Percentiles rank a stretch among this genome's conserved stretches.
These are phyloP conservation scores for Staurois parvus DNA, from an alignment of 2,797 vertebrate genomes.

Conservation along the genomic window DNA sequence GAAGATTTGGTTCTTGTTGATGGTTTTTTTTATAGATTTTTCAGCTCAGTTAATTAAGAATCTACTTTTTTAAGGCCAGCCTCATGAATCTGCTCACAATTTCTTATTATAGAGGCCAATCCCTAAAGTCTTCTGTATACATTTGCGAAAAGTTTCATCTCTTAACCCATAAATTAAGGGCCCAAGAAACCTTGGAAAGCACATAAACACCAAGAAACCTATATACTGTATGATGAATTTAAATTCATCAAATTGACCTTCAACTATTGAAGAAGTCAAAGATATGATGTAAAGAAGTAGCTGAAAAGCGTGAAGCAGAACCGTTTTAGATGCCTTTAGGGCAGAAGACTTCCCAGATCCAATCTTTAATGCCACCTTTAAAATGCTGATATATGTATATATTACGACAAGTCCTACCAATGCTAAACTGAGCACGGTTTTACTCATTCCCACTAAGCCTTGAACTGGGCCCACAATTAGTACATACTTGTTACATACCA, in stretches of 20 bases:
- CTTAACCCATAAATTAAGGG: slow-evolving; percentile 25
- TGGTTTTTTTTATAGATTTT: too few relatives aligned
- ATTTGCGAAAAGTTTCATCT: slow-evolving; percentile 3
- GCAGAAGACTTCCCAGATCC: slow-evolving; percentile 72
- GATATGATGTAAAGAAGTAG: slow-evolving; percentile 66
- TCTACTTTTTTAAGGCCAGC: too few relatives aligned
- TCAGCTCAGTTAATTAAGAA: too few relatives aligned
- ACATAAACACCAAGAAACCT: slow-evolving; percentile 20
- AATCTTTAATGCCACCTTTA: slow-evolving; percentile 75
- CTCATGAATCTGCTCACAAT: too few relatives aligned
- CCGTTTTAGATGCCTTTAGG: slow-evolving; percentile 77
- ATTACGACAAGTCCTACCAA: slow-evolving; percentile 70
- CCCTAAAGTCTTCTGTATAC: neutral
- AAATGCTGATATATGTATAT: slow-evolving; percentile 78
- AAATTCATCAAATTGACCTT: slow-evolving; percentile 34
- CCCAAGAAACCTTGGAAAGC: slow-evolving; percentile 20
- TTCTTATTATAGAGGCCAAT: too few relatives aligned
- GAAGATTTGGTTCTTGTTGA: too few relatives aligned
- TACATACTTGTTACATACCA: neutral
- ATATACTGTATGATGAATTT: neutral
- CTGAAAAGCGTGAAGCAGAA: slow-evolving; percentile 75
- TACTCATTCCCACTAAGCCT: slow-evolving; percentile 64
- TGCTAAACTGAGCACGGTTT: slow-evolving; percentile 63
- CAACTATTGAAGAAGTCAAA: slow-evolving; percentile 72
- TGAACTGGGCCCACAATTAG: neutral